These are phyloP conservation scores for Ernsta delagoae DNA, from an alignment of 2,888 invertebrate genomes.

Conservation along the genomic window DNA sequence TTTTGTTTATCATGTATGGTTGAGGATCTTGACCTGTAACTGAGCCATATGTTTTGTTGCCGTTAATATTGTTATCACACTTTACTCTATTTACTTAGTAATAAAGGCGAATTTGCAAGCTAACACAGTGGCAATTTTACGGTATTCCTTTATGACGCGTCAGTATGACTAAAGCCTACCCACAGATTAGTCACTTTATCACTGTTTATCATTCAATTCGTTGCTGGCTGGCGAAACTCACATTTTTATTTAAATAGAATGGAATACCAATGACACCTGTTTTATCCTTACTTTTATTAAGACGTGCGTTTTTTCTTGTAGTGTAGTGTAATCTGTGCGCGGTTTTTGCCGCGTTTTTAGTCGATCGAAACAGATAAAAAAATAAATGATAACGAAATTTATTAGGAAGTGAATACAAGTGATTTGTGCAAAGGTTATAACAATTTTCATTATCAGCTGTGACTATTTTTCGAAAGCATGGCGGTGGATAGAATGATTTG, in stretches of 20 bases:
- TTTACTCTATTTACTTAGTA: constrained; percentile 13
- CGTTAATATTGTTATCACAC: constrained; percentile 14
- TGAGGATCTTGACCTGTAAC: constrained; percentile 27
- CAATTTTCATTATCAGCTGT: constrained; percentile 8
- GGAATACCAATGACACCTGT: constrained; percentile 20
- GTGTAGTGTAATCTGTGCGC: constrained; percentile 13
- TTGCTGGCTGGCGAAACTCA: constrained; percentile 40
- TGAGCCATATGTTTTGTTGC: not conserved
- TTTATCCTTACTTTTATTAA: constrained; percentile 3
- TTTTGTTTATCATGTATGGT: constrained; percentile 1
- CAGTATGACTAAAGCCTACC: constrained; percentile 45
- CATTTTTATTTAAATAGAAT: constrained; percentile 32
- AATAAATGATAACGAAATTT: not conserved
- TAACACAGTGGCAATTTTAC: constrained; percentile 16
- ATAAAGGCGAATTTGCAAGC: constrained; percentile 29
- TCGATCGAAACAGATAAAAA: not conserved
- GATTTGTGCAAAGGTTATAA: constrained; percentile 7
- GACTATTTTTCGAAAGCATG: constrained; percentile 48
- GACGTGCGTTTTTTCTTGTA: not conserved
- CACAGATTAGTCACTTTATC: constrained; percentile 50
- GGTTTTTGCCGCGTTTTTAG: constrained; percentile 26
- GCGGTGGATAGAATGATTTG: constrained; percentile 62
- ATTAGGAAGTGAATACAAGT: constrained; percentile 6
- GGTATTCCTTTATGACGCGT: constrained; percentile 27
- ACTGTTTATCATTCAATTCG: constrained; percentile 49